These are phyloP conservation scores for Macropodus opercularis DNA, from an alignment of 2,797 vertebrate genomes.

Conservation along the genomic window DNA sequence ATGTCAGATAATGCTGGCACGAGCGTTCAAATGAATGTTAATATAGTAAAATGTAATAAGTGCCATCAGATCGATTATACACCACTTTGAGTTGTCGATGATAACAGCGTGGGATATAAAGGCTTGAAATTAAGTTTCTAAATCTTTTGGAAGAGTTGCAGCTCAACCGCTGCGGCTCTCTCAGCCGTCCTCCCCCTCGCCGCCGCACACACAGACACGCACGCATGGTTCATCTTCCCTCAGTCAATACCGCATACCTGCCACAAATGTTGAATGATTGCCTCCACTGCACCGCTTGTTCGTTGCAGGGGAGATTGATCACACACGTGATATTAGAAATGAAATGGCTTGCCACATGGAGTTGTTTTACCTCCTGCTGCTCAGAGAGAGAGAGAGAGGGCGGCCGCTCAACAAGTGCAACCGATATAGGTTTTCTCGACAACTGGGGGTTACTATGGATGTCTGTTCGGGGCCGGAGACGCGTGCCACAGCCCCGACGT, in stretches of 20 bases:
- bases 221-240: conserved; percentile 58
- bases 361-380: conserved; percentile 55
- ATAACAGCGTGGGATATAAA: background rate
- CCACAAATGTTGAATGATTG: conserved; percentile 71
- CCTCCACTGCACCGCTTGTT: conserved; percentile 37
- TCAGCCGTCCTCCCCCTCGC: background rate
- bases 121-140: background rate
- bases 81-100: background rate
- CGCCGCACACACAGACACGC: background rate
- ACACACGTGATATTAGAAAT: conserved; percentile 72
- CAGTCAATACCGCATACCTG: conserved; percentile 70
- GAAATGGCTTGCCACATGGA: conserved; percentile 66
- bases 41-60: background rate
- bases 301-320: conserved; percentile 67
- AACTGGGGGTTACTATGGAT: conserved; percentile 56
- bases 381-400: conserved; percentile 8
- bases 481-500: conserved; percentile 23
- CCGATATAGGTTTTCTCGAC: conserved; percentile 47
- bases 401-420: conserved; percentile 54
- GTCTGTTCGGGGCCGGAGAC: conserved; percentile 39
- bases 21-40: conserved; percentile 2
- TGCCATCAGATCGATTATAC: background rate
- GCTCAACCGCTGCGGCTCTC: conserved; percentile 6
- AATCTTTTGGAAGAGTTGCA: conserved; percentile 3
- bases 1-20: background rate